phyloP scores from a whole-genome alignment of 2,797 vertebrate genomes.

The Simalia tracyae region DNA sequence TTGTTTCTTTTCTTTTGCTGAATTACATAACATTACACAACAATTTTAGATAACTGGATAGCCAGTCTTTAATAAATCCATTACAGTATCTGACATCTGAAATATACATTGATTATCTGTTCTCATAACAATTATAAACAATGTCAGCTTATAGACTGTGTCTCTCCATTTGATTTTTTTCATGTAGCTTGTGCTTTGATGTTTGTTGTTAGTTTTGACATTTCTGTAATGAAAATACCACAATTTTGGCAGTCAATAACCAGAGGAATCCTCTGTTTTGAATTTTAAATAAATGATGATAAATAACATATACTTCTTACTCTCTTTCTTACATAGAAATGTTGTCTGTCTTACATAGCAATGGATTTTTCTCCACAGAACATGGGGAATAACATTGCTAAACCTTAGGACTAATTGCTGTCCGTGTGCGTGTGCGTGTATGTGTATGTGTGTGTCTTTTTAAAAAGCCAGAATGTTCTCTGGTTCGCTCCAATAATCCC shows the following conservation, averaged over 20 bases:
- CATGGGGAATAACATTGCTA: constrained; percentile 68
- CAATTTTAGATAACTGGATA: constrained; percentile 75
- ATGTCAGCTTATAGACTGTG: constrained; percentile 73
- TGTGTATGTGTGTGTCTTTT: background rate
- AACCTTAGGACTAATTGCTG: constrained; percentile 71
- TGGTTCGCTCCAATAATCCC: constrained; percentile 69
- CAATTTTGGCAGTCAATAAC: constrained; percentile 78
- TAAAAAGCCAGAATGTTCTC: constrained; percentile 72
- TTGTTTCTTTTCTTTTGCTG: constrained; percentile 57
- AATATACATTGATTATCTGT: constrained; percentile 77
- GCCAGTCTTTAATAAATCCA: constrained; percentile 80
- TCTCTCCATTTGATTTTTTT: constrained; percentile 71
- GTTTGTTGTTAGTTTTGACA: constrained; percentile 58
- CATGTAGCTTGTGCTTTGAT: constrained; percentile 79
- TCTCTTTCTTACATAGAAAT: constrained; percentile 72
- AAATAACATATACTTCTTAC: constrained; percentile 67
- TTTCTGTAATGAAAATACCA: constrained; percentile 76
- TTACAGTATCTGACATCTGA: constrained; percentile 79
- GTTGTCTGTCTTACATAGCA: background rate
- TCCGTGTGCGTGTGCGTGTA: constrained; percentile 13
- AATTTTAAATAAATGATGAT: constrained; percentile 72
- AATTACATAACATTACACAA: constrained; percentile 79
- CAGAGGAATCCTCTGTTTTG: constrained; percentile 63
- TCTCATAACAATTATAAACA: constrained; percentile 76
- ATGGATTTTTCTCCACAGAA: constrained; percentile 69